Percentiles rank a stretch among this genome's conserved stretches.
These are phyloP conservation scores for Brienomyrus longianalis DNA, from an alignment of 2,113 vertebrate genomes.

Conservation along the genomic window DNA sequence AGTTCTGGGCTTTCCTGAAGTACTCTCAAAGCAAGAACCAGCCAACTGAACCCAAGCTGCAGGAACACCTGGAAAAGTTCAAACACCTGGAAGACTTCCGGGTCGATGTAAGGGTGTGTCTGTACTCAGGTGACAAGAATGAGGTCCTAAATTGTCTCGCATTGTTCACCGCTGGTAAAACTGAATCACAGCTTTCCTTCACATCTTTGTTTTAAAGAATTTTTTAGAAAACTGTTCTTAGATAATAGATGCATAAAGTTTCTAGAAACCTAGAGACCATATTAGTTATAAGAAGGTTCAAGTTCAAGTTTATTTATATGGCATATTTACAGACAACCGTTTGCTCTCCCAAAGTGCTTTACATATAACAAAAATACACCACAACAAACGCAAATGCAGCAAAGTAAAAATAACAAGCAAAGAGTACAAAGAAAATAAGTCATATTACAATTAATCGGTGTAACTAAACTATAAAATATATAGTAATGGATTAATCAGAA, in stretches of 20 bases:
- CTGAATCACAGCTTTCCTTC: neutral
- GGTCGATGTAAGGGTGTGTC: conserved; percentile 59
- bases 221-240: neutral
- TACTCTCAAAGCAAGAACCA: conserved; percentile 94
- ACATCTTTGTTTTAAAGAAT: neutral
- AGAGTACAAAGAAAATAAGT: too few relatives aligned
- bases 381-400: too few relatives aligned
- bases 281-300: neutral
- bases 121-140: neutral
- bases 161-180: neutral
- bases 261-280: neutral
- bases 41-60: conserved; percentile 89
- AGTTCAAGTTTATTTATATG: neutral
- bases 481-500: too few relatives aligned
- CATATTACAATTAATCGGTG: too few relatives aligned
- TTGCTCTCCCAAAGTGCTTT: too few relatives aligned
- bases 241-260: neutral
- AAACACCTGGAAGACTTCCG: conserved; percentile 95
- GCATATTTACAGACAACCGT: too few relatives aligned
- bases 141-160: neutral
- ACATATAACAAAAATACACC: too few relatives aligned
- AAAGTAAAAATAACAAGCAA: too few relatives aligned
- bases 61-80: conserved; percentile 88
- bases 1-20: conserved; percentile 98
- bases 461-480: too few relatives aligned